A percentile compares a stretch with the other conserved stretches of the same genome.
These are phyloP conservation scores for Megaceryle maxima DNA, from an alignment of 2,113 vertebrate genomes.

Conservation along the genomic window DNA sequence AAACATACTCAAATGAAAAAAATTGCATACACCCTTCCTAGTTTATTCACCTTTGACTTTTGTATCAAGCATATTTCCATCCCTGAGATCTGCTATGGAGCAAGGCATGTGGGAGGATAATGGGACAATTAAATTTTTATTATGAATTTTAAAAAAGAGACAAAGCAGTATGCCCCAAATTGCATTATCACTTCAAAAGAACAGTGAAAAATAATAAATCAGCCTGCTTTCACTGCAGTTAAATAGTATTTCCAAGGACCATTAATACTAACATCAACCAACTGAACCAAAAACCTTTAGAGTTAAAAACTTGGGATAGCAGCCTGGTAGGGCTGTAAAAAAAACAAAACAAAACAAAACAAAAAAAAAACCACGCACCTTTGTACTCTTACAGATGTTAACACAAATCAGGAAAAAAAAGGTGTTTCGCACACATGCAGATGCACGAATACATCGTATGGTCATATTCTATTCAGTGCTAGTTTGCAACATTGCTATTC, in stretches of 20 bases:
- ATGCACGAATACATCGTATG: fast-evolving
- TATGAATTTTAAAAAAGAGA: not conserved
- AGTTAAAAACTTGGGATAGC: not conserved
- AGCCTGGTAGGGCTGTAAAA: not conserved
- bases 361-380: not conserved
- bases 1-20: not conserved
- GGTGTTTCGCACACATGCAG: not conserved
- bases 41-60: not conserved
- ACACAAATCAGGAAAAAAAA: not conserved
- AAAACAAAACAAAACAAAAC: too few species aligned
- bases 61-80: not conserved
- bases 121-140: not conserved
- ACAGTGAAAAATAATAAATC: not conserved
- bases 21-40: not conserved
- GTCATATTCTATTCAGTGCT: not conserved
- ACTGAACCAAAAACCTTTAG: not conserved
- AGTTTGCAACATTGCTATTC: not conserved
- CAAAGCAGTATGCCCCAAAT: not conserved
- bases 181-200: not conserved
- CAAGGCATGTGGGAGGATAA: not conserved
- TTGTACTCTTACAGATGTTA: not conserved
- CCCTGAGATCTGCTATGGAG: not conserved
- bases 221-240: not conserved
- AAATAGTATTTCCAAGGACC: not conserved
- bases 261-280: not conserved